phyloP scores from a whole-genome alignment of 2,888 invertebrate species.

The Achlya flavicornis region DNA sequence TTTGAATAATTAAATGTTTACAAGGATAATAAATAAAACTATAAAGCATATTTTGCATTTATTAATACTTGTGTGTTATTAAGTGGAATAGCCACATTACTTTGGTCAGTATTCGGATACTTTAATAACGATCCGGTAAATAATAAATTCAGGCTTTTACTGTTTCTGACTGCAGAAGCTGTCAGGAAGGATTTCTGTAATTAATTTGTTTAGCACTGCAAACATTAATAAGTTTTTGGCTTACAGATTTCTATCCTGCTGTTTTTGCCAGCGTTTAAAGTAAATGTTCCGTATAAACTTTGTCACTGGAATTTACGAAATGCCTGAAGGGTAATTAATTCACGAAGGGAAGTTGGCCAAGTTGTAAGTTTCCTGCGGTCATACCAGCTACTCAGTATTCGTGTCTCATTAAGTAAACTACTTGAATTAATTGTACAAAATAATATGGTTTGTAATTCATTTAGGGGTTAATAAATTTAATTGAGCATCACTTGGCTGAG shows the following conservation, averaged over 20 bases:
- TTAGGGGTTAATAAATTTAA: background rate
- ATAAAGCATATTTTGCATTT: no score
- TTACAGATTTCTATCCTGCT: background rate
- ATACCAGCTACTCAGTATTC: background rate
- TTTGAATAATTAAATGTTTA: no score
- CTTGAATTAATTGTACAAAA: background rate
- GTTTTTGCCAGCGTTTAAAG: background rate
- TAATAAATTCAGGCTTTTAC: background rate
- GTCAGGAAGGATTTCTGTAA: background rate
- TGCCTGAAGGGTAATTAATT: conserved; percentile 1
- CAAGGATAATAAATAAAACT: no score
- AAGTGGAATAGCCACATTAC: no score
- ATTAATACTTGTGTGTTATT: no score
- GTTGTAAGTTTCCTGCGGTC: background rate
- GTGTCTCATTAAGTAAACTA: background rate
- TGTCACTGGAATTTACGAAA: background rate
- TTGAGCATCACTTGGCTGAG: background rate
- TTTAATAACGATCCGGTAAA: background rate
- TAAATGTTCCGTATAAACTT: background rate
- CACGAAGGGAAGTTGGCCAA: background rate
- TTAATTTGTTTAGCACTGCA: background rate
- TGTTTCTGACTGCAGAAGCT: background rate
- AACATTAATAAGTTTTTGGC: background rate
- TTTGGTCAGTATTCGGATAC: no score
- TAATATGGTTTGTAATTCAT: background rate